Conservation (phyloP, 1,140 invertebrate genomes). For the Laupala kohalensis region DNA sequence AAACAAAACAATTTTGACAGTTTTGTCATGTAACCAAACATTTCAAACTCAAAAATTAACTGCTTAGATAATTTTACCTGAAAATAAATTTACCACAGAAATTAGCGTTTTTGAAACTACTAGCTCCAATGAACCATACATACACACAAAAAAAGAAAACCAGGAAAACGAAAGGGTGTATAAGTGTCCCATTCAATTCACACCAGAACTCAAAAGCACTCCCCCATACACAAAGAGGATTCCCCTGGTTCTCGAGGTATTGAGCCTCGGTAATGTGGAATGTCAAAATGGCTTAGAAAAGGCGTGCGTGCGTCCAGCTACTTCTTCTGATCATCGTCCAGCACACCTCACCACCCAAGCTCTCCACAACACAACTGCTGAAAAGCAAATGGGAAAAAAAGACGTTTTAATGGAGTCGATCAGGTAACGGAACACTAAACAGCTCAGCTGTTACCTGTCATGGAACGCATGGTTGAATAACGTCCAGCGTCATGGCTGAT, state of each 20-base stretch:
- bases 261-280: not conserved
- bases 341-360: not conserved
- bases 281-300: not conserved
- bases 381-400: slow-evolving; percentile 13
- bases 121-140: too few relatives aligned
- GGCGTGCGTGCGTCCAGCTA: not conserved
- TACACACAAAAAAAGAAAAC: not conserved
- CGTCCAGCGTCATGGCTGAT: not conserved
- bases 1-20: too few relatives aligned
- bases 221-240: not conserved
- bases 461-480: not conserved
- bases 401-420: slow-evolving; percentile 7
- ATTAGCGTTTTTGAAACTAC: too few relatives aligned
- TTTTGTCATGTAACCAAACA: too few relatives aligned
- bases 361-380: slow-evolving; percentile 6
- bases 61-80: too few relatives aligned
- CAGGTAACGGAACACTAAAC: not conserved
- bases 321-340: not conserved
- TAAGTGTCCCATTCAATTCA: not conserved
- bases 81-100: too few relatives aligned
- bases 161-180: not conserved
- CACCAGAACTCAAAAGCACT: not conserved
- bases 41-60: too few relatives aligned
- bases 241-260: not conserved
- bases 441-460: slow-evolving; percentile 1